Conservation (phyloP, 2,888 invertebrate genomes). For the Lasioglossum leucozonium region DNA sequence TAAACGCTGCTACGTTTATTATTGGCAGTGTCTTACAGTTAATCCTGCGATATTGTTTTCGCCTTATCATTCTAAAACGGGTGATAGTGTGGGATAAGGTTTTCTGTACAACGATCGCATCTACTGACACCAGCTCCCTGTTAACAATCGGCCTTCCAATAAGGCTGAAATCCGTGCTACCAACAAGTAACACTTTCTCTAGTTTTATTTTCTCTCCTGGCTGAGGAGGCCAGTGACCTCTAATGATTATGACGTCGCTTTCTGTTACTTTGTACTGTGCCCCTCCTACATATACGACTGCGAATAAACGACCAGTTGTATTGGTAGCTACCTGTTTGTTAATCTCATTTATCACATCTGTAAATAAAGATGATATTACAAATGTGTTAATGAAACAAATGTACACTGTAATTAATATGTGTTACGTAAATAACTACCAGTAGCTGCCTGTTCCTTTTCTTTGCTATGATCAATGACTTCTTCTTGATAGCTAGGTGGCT, state of each 20-base stretch:
- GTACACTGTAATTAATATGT: background rate
- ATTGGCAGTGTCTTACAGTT: conserved; percentile 86
- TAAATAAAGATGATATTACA: conserved; percentile 29
- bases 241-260: conserved; percentile 93
- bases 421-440: conserved; percentile 66
- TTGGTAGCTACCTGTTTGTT: conserved; percentile 87
- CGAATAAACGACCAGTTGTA: conserved; percentile 89
- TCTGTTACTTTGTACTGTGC: conserved; percentile 94
- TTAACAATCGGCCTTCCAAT: conserved; percentile 93
- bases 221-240: conserved; percentile 93
- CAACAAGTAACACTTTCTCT: conserved; percentile 93
- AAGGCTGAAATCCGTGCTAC: conserved; percentile 92
- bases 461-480: conserved; percentile 71
- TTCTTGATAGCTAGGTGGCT: conserved; percentile 63
- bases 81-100: conserved; percentile 92
- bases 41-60: conserved; percentile 91
- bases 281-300: conserved; percentile 92
- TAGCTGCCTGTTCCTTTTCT: conserved; percentile 72
- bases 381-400: background rate
- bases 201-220: conserved; percentile 92
- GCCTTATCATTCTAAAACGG: conserved; percentile 90
- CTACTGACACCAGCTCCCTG: conserved; percentile 89
- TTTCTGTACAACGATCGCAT: conserved; percentile 94
- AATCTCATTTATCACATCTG: conserved; percentile 87
- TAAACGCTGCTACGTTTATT: background rate